Base-by-base conservation (phyloP, 2,888 invertebrate genomes). In the Bugula neritina region DNA sequence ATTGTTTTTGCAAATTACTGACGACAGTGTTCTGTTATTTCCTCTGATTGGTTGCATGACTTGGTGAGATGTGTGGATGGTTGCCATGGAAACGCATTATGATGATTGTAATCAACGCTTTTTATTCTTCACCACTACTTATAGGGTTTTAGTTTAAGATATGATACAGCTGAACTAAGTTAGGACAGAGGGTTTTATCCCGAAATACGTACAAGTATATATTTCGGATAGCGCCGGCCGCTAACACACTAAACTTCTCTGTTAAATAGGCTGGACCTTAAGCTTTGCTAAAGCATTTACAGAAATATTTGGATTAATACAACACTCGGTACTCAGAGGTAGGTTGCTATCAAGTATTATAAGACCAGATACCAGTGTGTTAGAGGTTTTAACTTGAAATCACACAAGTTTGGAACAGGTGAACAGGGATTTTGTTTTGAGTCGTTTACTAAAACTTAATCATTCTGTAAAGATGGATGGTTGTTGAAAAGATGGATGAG, bases 161-260 rank as follows among this genome's bases (percentile, higher is more conserved):
- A 31, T 5, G 31, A 63, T 27, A 31, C 63, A 13, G 63, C 29
- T 13, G 63, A 5, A 43, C 17, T 43, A 43, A 43, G 43, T 43
- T 10, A 43, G 43, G 10, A 5, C 17, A 10, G 43, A 43, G 43
- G n/a, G 10, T 43, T 5, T 43, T 43, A 17, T 43, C 43, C 43
- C 43, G 43, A 43, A 43, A 17, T 43, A 43, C 10, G 17, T 43
- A 43, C n/a, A n/a, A n/a, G n/a, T 43, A 43, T 43, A 43, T 43
- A 55, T 55, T 23, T 55, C 55, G 25, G 55, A 55, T 5, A 63
- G 63, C 63, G 63, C 63, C 17, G 63, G 63, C 63, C 63, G 29
- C 29, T 31, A 17, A 57, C n/a, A n/a, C n/a, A n/a, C n/a, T n/a
- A n/a, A n/a, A n/a, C n/a, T n/a, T n/a, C n/a, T 43, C 5, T 43